Base-by-base conservation (phyloP, 2,888 invertebrate species). In the Leptopilina syphax region DNA sequence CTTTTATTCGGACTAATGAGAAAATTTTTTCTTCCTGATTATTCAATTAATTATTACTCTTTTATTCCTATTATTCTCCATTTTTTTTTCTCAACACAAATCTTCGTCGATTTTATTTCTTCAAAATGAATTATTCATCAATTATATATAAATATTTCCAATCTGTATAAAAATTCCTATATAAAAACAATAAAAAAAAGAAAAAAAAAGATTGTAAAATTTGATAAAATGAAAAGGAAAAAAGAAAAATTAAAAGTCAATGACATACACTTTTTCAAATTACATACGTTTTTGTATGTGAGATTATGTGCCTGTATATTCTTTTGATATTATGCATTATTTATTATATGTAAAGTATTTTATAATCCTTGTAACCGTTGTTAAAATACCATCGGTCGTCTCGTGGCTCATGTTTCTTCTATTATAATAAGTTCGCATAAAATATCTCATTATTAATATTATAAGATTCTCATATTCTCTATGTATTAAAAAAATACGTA, bases 351-450 rank as follows among this genome's bases (percentile, higher is more conserved):
- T 27, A 73, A 54, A 73, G 54, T n/a, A 27, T 54, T 34, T 34
- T 34, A 2, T 73, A 50, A 73, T 73, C 70, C 70, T 73, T 73
- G 70, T 73, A 73, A 73, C 70, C 34, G 54, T 73, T 73, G 34
- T 73, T 54, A 50, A 73, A 73, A 73, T 50, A 27, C 27, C 54
- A 54, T 73, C 70, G 54, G 70, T 34, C 34, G 34, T 34, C 34
- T 34, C 34, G 34, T 34, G 70, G 54, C 50, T 73, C 70, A 54
- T 13, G 6, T 73, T 73, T 54, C 54, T 50, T 73, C 27, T 57
- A 3, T 18, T 34, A 34, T 34, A 27, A 54, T 34, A 73, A 8
- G 34, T 73, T 57, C 70, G 50, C 54, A 73, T 57, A 73, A 73
- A 73, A 24, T 73, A 27, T 73, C 70, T 73, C 54, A 27, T 73